phyloP scores from a whole-genome alignment of 1,140 invertebrate species.

The Drosophila bipectinata region DNA sequence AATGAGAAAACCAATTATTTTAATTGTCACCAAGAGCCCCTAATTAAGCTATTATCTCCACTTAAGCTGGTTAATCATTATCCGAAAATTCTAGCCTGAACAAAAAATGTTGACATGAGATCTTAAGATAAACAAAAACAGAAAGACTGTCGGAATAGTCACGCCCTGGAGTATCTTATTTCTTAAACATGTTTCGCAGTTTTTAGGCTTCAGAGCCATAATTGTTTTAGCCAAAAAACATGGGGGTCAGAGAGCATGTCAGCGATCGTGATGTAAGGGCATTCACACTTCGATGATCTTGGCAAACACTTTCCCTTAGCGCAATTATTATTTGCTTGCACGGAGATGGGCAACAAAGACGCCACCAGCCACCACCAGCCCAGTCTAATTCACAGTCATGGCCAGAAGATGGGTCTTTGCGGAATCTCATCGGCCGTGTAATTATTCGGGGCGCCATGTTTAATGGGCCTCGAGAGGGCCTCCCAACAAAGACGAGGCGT shows the following conservation, averaged over 20 bases:
- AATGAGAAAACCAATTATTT: not conserved
- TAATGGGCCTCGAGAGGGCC: conserved; percentile 37
- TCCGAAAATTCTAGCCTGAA: not conserved
- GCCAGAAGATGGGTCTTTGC: conserved; percentile 24
- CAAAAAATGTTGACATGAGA: not conserved
- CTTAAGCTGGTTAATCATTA: not conserved
- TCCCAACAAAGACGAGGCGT: conserved; percentile 28
- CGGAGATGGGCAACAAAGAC: conserved; percentile 30
- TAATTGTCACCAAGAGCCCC: conserved; percentile 1
- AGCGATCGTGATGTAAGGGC: conserved; percentile 39
- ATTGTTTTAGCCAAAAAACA: conserved; percentile 7
- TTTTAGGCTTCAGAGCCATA: not conserved
- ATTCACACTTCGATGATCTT: conserved; percentile 48
- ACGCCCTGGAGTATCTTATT: too few species aligned
- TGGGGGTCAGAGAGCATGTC: not conserved
- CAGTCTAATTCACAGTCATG: conserved; percentile 41
- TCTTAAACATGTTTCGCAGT: not conserved
- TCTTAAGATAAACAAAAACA: not conserved
- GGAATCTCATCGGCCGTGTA: conserved; percentile 51
- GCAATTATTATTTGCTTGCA: conserved; percentile 43
- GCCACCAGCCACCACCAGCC: not conserved
- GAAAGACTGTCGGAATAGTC: too few species aligned
- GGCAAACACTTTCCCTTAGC: conserved; percentile 37
- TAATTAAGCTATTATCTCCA: not conserved
- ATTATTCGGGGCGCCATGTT: conserved; percentile 53